Evolutionary conservation across 2,797 vertebrate genomes (phyloP), one percentile per base, ranked within the genome.

Genomic region (Morus bassanus): DNA sequence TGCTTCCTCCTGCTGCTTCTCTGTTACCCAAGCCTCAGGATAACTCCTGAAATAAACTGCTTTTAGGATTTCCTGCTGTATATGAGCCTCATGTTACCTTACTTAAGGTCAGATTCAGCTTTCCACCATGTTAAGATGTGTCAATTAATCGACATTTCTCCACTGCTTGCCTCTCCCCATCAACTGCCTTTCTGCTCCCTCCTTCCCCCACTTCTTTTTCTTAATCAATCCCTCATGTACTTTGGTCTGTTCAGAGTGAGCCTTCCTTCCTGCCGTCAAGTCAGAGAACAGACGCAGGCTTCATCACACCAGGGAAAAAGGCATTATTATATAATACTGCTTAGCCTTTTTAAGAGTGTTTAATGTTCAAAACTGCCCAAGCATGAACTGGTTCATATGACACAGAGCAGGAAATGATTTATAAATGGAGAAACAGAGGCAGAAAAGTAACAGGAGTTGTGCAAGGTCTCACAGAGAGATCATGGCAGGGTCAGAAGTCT

Each of bases 191-290:
- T 93, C 72, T 90, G 65, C 87, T 95, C 41, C 51, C 74, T 78
- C 51, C 56, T 92, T 93, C 37, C 12, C 54, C 37, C 37, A 57
- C 76, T 82, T 67, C 67, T 94, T 87, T 92, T 91, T 59, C 91
- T 80, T 88, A 96, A 96, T 94, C 75, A 93, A 91, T 93, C 57
- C 88, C 86, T 95, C 39, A 48, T 89, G 77, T 89, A 76, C 80
- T 85, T 77, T 22, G 39, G 37, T 83, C 57, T 87, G 61, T 53
- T 94, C 91, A 69, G 73, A 91, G 56, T 19, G 80, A 96, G 82
- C 90, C 84, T 81, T 93, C 90, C 93, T 94, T 95, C 93, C 84
- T 85, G 90, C 77, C 3, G 4, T 83, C 95, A 93, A 93, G 53
- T 74, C 82, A 89, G 88, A 70, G 95, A 93, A 91, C 81, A 86